Conservation (phyloP, 2,888 invertebrate genomes). For the Plemyria rubiginata region DNA sequence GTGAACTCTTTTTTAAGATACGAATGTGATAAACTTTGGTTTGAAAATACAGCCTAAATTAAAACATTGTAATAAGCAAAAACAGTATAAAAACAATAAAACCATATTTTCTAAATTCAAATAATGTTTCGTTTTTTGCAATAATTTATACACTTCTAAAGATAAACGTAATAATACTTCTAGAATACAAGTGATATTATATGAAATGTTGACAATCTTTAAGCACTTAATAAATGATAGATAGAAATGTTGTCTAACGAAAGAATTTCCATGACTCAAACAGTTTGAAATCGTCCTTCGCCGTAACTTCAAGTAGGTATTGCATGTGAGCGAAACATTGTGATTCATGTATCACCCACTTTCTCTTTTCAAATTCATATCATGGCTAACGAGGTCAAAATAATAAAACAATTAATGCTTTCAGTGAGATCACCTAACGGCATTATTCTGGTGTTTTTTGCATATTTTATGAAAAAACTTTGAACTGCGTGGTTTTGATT, state of each 20-base stretch:
- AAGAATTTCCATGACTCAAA: conserved; percentile 1
- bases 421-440: conserved; percentile 34
- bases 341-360: conserved; percentile 55
- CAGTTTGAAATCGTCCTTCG: not conserved
- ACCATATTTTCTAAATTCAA: not conserved
- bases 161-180: too few relatives aligned
- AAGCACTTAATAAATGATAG: too few relatives aligned
- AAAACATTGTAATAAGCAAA: conserved; percentile 7
- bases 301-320: conserved; percentile 8
- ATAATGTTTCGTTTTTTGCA: not conserved
- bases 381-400: conserved; percentile 47
- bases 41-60: conserved; percentile 1
- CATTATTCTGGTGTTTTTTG: conserved; percentile 27
- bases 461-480: conserved; percentile 4
- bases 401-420: conserved; percentile 51
- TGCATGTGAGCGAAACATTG: conserved; percentile 34
- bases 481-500: too few relatives aligned
- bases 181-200: too few relatives aligned
- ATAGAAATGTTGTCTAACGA: not conserved
- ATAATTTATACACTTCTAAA: not conserved
- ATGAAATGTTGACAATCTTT: too few relatives aligned
- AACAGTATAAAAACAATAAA: conserved; percentile 18
- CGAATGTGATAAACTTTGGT: not conserved
- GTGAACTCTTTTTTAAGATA: not conserved
- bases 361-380: conserved; percentile 57